Percentiles rank a stretch among this genome's conserved stretches.
These are phyloP conservation scores for Melipona quadrifasciata DNA, from an alignment of 1,140 invertebrate genomes.

Conservation along the genomic window DNA sequence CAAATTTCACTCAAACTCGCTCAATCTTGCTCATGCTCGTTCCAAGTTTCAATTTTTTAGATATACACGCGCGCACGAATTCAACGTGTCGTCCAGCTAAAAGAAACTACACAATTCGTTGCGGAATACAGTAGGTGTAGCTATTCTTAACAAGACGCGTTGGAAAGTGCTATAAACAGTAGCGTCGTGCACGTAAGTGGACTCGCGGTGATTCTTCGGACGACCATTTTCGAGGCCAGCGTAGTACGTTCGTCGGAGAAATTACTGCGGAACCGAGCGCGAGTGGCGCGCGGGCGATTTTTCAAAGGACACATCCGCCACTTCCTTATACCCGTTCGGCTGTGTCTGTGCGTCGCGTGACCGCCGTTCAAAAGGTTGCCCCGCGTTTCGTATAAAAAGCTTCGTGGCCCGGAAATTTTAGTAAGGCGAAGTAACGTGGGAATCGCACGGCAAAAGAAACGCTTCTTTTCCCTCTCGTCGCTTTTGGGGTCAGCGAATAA, in stretches of 20 bases:
- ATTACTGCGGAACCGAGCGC: slow-evolving; percentile 38
- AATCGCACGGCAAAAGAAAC: slow-evolving; percentile 38
- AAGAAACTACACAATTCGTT: too few relatives aligned
- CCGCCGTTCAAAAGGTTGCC: slow-evolving; percentile 44
- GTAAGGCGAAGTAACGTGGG: slow-evolving; percentile 22
- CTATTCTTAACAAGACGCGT: too few relatives aligned
- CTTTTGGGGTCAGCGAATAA: slow-evolving; percentile 42
- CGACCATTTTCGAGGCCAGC: slow-evolving; percentile 45
- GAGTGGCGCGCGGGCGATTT: slow-evolving; percentile 40
- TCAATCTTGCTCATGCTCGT: too few relatives aligned
- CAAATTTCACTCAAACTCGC: too few relatives aligned
- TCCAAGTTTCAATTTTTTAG: too few relatives aligned
- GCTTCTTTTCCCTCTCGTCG: not conserved
- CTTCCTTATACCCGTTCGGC: slow-evolving; percentile 39
- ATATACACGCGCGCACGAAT: too few relatives aligned
- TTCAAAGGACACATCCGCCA: slow-evolving; percentile 56
- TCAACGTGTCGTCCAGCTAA: too few relatives aligned
- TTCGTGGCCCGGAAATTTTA: slow-evolving; percentile 56
- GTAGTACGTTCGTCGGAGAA: slow-evolving; percentile 53
- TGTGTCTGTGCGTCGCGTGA: slow-evolving; percentile 45
- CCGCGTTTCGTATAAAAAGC: slow-evolving; percentile 26
- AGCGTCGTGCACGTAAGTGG: not conserved
- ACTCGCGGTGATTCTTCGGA: slow-evolving; percentile 22
- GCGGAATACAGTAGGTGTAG: too few relatives aligned
- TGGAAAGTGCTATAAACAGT: too few relatives aligned